A percentile compares a stretch with the other conserved stretches of the same genome.
phyloP scores from a whole-genome alignment of 1,140 invertebrate genomes.

The Steinernema khuongi region DNA sequence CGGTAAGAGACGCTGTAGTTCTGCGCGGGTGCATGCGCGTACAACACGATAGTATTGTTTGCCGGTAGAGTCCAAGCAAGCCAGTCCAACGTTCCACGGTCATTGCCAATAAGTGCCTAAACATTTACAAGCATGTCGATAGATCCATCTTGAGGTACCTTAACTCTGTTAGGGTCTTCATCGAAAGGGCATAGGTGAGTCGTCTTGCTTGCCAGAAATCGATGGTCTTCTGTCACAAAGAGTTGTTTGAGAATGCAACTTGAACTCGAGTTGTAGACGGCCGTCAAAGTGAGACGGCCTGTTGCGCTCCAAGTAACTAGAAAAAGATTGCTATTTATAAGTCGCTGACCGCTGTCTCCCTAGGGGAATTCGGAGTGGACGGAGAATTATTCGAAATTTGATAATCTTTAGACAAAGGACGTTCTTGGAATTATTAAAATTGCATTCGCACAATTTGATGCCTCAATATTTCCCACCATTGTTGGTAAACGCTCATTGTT shows the following conservation, averaged over 20 bases:
- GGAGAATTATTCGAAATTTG: neutral
- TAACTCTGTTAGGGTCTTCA: too few relatives aligned
- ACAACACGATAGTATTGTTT: neutral
- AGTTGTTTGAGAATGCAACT: neutral
- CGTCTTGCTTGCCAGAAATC: neutral
- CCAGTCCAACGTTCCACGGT: neutral
- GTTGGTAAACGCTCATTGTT: too few relatives aligned
- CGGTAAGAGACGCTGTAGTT: neutral
- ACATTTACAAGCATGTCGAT: neutral
- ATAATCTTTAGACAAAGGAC: too few relatives aligned
- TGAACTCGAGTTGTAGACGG: neutral
- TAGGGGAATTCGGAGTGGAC: neutral
- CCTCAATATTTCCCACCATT: too few relatives aligned
- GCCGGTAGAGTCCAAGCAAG: neutral
- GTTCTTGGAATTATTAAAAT: too few relatives aligned
- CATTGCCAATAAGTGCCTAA: neutral
- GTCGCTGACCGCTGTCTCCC: neutral
- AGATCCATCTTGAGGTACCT: neutral
- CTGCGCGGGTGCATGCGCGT: neutral
- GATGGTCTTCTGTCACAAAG: neutral
- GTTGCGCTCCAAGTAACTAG: neutral
- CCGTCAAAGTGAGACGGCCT: neutral
- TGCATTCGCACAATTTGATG: too few relatives aligned
- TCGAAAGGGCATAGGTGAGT: neutral
- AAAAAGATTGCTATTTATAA: neutral